phyloP scores from a whole-genome alignment of 2,113 vertebrate species.

The Pseudolaguvia tuberculata region DNA sequence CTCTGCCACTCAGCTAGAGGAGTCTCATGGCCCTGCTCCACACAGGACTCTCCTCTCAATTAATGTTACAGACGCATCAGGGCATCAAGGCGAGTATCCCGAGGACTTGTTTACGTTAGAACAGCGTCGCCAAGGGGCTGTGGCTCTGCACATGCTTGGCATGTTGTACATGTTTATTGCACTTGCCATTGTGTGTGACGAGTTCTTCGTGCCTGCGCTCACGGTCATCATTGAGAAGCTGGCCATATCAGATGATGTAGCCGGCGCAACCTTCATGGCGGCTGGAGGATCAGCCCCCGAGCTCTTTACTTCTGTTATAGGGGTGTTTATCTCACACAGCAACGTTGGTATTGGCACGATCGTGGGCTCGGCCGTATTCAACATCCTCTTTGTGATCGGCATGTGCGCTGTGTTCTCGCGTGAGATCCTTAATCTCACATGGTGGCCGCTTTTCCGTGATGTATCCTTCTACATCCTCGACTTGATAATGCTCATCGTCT shows the following conservation, averaged over 20 bases:
- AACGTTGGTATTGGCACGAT: conserved; percentile 98
- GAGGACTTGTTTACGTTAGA: conserved; percentile 80
- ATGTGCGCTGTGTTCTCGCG: conserved; percentile 98
- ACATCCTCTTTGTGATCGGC: conserved; percentile 96
- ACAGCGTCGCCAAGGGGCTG: conserved; percentile 82
- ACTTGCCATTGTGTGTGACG: conserved; percentile 95
- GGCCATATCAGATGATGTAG: conserved; percentile 92
- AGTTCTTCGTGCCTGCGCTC: conserved; percentile 96
- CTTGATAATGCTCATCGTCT: conserved; percentile 92
- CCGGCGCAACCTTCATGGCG: conserved; percentile 97
- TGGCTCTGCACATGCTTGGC: conserved; percentile 86
- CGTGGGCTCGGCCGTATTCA: conserved; percentile 95
- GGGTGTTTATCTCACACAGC: conserved; percentile 95
- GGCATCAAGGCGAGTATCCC: conserved; percentile 83
- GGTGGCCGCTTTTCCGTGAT: conserved; percentile 97
- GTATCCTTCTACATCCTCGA: conserved; percentile 95
- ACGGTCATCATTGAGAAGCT: conserved; percentile 96
- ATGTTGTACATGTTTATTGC: conserved; percentile 99
- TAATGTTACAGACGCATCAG: conserved; percentile 65
- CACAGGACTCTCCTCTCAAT: conserved; percentile 88
- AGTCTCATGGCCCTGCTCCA: conserved; percentile 55
- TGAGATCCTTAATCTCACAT: conserved; percentile 93
- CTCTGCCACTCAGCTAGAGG: conserved; percentile 53
- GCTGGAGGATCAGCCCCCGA: conserved; percentile 96
- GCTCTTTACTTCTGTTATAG: conserved; percentile 97